These are phyloP conservation scores for Cydia amplana DNA, from an alignment of 1,140 invertebrate species.

Conservation along the genomic window DNA sequence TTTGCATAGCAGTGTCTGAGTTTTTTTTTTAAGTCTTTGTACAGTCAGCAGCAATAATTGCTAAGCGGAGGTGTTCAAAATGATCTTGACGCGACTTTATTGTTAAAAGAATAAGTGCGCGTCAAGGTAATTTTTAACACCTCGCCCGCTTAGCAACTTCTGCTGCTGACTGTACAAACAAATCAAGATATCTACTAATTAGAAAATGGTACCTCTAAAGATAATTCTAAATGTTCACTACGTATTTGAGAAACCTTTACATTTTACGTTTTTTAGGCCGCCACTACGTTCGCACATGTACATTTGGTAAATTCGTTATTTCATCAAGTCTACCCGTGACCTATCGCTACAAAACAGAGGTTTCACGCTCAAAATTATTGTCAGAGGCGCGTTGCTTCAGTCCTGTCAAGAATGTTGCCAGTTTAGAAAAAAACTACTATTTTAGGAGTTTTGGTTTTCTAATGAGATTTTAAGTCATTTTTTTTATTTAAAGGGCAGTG, in stretches of 20 bases:
- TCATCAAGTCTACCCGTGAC: conserved; percentile 27
- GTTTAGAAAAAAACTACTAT: conserved; percentile 13
- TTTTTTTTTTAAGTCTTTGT: neutral
- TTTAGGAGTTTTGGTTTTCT: neutral
- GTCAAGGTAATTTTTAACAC: too few species aligned
- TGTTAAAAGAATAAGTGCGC: too few species aligned
- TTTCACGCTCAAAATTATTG: conserved; percentile 25
- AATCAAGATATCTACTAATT: neutral
- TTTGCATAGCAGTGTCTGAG: neutral
- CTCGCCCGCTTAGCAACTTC: too few species aligned
- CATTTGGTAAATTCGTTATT: conserved; percentile 40
- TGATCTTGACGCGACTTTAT: too few species aligned
- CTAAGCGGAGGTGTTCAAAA: too few species aligned
- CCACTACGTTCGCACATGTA: conserved; percentile 37
- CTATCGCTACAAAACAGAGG: neutral
- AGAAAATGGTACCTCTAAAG: neutral
- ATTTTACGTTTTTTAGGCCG: conserved; percentile 37
- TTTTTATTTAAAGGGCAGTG: neutral
- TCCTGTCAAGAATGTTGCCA: conserved; percentile 27
- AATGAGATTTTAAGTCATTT: neutral
- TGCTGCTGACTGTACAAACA: too few species aligned
- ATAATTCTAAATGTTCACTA: conserved; percentile 1
- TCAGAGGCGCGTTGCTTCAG: conserved; percentile 10
- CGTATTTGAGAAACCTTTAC: neutral
- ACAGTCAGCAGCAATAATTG: too few species aligned